Percentiles rank a stretch among this genome's conserved stretches.
phyloP scores from a whole-genome alignment of 2,888 invertebrate species.

The Matsumyia berberina region DNA sequence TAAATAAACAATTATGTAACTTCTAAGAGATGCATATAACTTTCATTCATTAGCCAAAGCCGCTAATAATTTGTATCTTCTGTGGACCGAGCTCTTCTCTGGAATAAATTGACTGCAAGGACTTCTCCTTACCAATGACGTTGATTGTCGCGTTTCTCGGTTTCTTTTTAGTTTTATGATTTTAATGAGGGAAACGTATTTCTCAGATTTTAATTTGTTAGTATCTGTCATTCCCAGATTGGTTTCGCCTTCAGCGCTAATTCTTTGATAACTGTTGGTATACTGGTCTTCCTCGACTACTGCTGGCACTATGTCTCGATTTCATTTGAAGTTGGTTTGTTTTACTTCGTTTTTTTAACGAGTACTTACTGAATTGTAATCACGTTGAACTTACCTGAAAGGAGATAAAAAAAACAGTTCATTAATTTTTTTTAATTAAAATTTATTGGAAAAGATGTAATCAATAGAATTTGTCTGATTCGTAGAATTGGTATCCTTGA shows the following conservation, averaged over 20 bases:
- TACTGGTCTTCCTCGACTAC: too few species aligned
- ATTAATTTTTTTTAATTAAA: too few species aligned
- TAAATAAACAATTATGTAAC: not conserved
- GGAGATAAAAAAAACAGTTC: not conserved
- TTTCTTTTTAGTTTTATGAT: not conserved
- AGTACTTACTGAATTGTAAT: not conserved
- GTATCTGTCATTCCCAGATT: not conserved
- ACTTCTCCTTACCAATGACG: not conserved
- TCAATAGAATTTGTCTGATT: too few species aligned
- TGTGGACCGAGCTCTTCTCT: not conserved
- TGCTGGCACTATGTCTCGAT: too few species aligned
- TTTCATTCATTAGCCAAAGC: too few species aligned
- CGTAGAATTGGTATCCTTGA: too few species aligned
- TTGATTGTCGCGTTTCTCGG: not conserved
- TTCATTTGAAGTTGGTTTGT: too few species aligned
- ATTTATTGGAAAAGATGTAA: too few species aligned
- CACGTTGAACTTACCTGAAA: slow-evolving; percentile 26
- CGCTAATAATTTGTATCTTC: not conserved
- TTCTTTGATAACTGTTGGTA: too few species aligned
- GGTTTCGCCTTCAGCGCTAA: too few species aligned
- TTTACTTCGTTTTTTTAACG: not conserved
- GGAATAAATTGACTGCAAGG: not conserved
- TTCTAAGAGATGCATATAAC: too few species aligned
- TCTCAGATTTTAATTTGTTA: not conserved
- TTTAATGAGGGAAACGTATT: not conserved